Evolutionary conservation across 2,888 invertebrate genomes (phyloP).

Genomic region (Ochropleura leucogaster): DNA sequence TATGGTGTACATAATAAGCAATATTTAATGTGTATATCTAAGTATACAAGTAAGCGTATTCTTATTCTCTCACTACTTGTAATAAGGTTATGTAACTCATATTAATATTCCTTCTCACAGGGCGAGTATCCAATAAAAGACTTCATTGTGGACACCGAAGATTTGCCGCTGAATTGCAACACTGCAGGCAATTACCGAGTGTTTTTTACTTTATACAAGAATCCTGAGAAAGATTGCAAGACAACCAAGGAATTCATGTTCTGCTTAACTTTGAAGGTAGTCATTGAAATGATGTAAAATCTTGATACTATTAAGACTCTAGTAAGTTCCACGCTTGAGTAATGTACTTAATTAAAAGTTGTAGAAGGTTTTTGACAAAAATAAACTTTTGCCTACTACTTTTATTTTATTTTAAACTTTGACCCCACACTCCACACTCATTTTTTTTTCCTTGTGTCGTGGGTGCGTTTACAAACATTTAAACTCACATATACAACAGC

Average conservation of each 20-base stretch:
- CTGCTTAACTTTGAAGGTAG: slow-evolving; percentile 72
- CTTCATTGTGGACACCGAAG: slow-evolving; percentile 70
- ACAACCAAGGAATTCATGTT: slow-evolving; percentile 65
- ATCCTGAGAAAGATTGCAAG: slow-evolving; percentile 68
- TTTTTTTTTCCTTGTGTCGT: too few species aligned
- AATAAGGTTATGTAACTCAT: not conserved
- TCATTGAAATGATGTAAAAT: slow-evolving; percentile 69
- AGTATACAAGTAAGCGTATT: too few species aligned
- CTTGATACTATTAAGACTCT: not conserved
- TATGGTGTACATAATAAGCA: too few species aligned
- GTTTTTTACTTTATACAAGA: slow-evolving; percentile 69
- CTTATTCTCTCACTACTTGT: too few species aligned
- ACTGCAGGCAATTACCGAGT: slow-evolving; percentile 75
- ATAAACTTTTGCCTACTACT: too few species aligned
- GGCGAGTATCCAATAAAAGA: slow-evolving; percentile 72
- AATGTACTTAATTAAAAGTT: not conserved
- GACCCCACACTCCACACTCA: too few species aligned
- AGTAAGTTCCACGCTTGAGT: not conserved
- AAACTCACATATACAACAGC: too few species aligned
- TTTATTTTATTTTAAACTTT: too few species aligned
- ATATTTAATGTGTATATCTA: too few species aligned
- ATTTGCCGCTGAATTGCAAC: slow-evolving; percentile 73
- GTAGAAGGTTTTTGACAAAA: not conserved
- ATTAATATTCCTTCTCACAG: slow-evolving; percentile 61
- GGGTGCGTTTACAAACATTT: too few species aligned